Conservation (phyloP, 1,140 invertebrate species). For the Drosophila tani region DNA sequence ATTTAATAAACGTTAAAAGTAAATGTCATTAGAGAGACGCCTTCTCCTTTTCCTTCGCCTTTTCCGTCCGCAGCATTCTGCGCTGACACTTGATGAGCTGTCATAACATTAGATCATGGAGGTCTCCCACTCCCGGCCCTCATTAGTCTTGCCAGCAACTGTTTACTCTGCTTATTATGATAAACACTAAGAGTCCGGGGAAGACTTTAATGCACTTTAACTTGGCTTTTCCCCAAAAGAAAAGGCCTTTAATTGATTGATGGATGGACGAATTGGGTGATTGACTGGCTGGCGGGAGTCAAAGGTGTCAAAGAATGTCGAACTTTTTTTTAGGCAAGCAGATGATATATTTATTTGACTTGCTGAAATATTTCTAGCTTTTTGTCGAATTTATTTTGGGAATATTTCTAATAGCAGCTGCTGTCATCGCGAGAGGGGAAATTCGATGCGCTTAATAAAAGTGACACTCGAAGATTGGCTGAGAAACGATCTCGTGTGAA, state of each 20-base stretch:
- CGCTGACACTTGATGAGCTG: conserved; percentile 82
- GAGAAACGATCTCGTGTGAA: conserved; percentile 8
- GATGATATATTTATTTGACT: conserved; percentile 65
- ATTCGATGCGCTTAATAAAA: conserved; percentile 79
- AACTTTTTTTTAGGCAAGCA: conserved; percentile 18
- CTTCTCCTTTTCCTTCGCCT: conserved; percentile 8
- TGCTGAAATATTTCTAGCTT: conserved; percentile 56
- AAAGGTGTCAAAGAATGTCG: conserved; percentile 65
- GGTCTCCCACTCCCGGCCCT: conserved; percentile 39
- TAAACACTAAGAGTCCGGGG: conserved; percentile 63
- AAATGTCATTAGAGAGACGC: conserved; percentile 73
- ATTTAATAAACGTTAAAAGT: conserved; percentile 83
- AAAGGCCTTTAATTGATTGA: conserved; percentile 71
- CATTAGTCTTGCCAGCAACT: conserved; percentile 74
- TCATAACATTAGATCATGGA: conserved; percentile 81
- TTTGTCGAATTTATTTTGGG: conserved; percentile 13
- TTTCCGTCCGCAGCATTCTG: conserved; percentile 33
- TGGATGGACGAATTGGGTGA: conserved; percentile 58
- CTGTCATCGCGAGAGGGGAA: conserved; percentile 51
- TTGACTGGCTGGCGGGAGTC: conserved; percentile 50
- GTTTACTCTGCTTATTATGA: conserved; percentile 78
- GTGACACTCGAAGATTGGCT: conserved; percentile 57
- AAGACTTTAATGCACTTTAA: conserved; percentile 71
- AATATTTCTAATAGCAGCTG: conserved; percentile 29
- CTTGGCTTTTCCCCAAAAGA: conserved; percentile 23